A percentile compares a stretch with the other conserved stretches of the same genome.
Conservation (phyloP, 2,113 vertebrate genomes). For the Jaculus jaculus region DNA sequence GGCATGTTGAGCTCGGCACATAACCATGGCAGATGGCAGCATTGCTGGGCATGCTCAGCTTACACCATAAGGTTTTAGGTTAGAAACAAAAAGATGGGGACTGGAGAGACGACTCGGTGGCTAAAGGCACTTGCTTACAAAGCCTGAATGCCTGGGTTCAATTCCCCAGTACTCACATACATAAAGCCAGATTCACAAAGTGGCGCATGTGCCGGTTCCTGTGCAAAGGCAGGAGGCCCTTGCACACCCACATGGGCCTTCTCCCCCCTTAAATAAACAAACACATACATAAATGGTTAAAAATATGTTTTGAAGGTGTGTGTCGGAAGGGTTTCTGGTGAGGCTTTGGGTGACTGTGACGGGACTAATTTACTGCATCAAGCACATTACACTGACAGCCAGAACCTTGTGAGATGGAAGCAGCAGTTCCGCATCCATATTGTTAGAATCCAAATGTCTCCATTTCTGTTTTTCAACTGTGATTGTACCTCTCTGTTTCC, state of each 20-base stretch:
- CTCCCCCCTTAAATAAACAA: no score
- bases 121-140: no score
- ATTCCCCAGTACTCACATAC: no score
- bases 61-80: not conserved
- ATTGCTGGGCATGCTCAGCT: not conserved
- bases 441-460: not conserved
- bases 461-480: no score
- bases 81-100: not conserved
- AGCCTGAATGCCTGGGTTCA: no score
- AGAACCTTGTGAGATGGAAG: not conserved
- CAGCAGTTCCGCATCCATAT: not conserved
- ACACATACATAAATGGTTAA: no score
- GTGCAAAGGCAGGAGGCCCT: no score
- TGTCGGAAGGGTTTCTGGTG: not conserved
- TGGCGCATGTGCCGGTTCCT: no score
- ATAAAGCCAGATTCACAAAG: no score
- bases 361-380: not conserved
- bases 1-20: not conserved
- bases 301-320: not conserved
- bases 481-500: no score
- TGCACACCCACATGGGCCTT: no score
- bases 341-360: not conserved
- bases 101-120: no score
- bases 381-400: not conserved
- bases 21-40: not conserved